Percentiles rank a stretch among this genome's conserved stretches.
Conservation (phyloP, 2,113 vertebrate species). For the Tetrao urogallus region DNA sequence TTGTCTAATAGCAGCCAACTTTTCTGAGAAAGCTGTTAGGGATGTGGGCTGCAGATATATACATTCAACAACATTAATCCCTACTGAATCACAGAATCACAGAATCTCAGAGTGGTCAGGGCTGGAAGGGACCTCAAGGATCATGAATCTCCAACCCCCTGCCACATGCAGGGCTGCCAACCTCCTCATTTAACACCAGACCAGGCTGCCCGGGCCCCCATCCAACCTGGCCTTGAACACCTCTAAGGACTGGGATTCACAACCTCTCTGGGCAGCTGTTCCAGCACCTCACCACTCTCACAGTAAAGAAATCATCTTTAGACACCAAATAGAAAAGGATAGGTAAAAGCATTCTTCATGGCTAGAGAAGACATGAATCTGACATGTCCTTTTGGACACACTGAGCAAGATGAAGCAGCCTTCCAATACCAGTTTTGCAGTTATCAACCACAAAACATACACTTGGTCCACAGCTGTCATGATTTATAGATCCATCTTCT, state of each 20-base stretch:
- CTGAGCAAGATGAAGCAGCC: neutral
- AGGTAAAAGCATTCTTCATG: neutral
- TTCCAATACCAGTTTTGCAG: neutral
- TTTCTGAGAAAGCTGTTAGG: neutral
- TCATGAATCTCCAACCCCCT: no score
- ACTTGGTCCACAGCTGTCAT: neutral
- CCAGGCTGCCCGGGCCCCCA: no score
- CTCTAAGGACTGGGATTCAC: no score
- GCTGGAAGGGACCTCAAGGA: no score
- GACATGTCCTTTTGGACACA: neutral
- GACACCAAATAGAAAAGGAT: neutral
- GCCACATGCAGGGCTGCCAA: no score
- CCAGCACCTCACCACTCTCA: no score
- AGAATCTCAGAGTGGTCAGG: no score
- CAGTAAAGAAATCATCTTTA: neutral
- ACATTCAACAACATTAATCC: neutral
- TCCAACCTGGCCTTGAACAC: no score
- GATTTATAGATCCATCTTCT: neutral
- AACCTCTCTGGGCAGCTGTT: no score
- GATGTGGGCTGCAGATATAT: neutral
- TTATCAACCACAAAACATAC: neutral
- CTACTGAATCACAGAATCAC: neutral
- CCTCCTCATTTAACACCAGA: no score
- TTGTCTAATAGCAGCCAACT: neutral
- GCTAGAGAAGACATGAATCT: neutral